Evolutionary conservation across 2,888 invertebrate genomes (phyloP).

Genomic region (Minunthozetes semirufus): DNA sequence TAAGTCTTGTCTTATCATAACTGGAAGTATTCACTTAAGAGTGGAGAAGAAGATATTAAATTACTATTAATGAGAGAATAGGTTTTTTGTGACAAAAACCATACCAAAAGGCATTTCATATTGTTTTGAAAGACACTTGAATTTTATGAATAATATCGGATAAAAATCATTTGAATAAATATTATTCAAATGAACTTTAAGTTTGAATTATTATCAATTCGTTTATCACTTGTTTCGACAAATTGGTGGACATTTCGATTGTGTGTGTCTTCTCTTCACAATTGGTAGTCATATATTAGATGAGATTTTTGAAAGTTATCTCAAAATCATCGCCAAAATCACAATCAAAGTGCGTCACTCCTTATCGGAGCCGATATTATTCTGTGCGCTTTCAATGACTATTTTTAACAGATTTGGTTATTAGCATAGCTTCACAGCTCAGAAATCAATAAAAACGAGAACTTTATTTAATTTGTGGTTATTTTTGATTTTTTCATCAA

Average conservation of each 20-base stretch:
- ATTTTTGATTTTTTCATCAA: neutral
- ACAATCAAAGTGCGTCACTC: constrained; percentile 4
- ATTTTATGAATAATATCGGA: too few species aligned
- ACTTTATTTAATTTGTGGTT: neutral
- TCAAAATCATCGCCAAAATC: neutral
- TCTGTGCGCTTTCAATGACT: neutral
- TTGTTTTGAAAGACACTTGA: too few species aligned
- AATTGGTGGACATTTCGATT: neutral
- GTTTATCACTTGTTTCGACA: neutral
- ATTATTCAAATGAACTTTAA: too few species aligned
- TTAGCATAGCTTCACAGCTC: neutral
- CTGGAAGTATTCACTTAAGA: too few species aligned
- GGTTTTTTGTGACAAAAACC: too few species aligned
- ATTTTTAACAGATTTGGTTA: neutral
- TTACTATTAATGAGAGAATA: too few species aligned
- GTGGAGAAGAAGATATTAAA: too few species aligned
- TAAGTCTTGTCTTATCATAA: too few species aligned
- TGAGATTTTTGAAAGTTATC: neutral
- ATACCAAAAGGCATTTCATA: too few species aligned
- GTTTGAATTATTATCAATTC: too few species aligned
- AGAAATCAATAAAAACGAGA: neutral
- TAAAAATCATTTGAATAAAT: too few species aligned
- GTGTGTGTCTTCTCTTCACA: neutral
- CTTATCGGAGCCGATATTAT: neutral
- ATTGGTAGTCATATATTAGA: neutral